Base-by-base conservation (phyloP, 2,888 invertebrate species). In the Hoplodrina blanda region DNA sequence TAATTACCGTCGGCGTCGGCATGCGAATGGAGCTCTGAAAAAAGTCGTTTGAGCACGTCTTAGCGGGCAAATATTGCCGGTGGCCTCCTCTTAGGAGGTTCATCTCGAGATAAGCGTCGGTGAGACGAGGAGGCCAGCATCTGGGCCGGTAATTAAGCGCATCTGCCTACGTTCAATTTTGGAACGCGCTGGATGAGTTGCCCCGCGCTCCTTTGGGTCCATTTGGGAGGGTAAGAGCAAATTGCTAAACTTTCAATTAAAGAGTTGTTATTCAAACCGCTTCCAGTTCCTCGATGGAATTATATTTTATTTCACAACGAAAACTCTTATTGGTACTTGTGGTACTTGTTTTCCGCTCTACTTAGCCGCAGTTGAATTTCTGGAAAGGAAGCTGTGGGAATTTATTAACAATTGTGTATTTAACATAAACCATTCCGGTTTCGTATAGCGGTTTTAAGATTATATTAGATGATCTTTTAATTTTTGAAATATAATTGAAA, bases 231-330 rank as follows among this genome's bases (percentile, higher is more conserved):
- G 93, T 93, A 93, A 88, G 93, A 94, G 94, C 95, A 95, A 96
- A 96, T 95, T 95, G 95, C 95, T 95, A 95, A 95, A 96, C 95
- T 96, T 96, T 96, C 96, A 95, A 96, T 95, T 95, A 96, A 95
- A 96, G 95, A 96, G 95, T 95, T 95, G 95, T 95, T 96, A 95
- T 94, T 95, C 94, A 94, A 94, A 94, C 95, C 94, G 93, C 95
- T 92, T 89, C 85, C 91, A 87, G 92, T 90, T 92, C 89, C 91
- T 91, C 91, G 88, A 88, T 86, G 91, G 88, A 92, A 94, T 96
- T 94, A 94, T 95, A 92, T 95, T 94, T 94, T 95, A 95, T 95
- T 93, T 92, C 89, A 87, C 91, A 91, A 91, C 89, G 91, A 88
- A 91, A 91, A 89, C 91, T 92, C 92, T 90, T 90, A 92, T 91